Conservation (phyloP, 2,113 vertebrate genomes). For the Brienomyrus brachyistius region DNA sequence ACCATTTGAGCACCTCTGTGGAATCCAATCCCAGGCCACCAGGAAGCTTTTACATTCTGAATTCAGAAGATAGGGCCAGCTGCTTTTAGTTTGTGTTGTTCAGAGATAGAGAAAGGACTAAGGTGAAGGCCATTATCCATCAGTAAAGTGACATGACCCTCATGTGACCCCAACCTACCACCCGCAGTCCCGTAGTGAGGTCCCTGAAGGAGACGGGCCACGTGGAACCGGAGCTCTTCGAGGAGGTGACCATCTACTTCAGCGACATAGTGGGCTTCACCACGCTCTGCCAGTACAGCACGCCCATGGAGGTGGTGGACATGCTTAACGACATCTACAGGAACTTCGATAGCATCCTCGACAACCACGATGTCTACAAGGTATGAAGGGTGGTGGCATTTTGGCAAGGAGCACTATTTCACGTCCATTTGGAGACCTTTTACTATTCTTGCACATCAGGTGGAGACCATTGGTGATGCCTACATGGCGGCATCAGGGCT, state of each 20-base stretch:
- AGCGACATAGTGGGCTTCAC: conserved; percentile 98
- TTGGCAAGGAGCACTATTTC: neutral
- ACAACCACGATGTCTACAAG: conserved; percentile 96
- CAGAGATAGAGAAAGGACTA: neutral
- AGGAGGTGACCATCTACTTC: conserved; percentile 95
- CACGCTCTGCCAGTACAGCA: conserved; percentile 93
- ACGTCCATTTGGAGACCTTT: neutral
- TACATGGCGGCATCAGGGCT: conserved; percentile 96
- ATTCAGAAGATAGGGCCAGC: neutral
- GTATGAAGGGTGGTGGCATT: conserved; percentile 39
- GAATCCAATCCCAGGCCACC: neutral
- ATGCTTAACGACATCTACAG: conserved; percentile 98
- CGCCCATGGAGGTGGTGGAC: conserved; percentile 96
- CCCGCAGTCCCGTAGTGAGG: conserved; percentile 79
- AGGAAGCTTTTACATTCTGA: neutral
- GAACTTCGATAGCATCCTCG: conserved; percentile 89
- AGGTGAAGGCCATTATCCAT: neutral
- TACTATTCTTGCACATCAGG: conserved; percentile 53
- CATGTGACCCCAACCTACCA: neutral
- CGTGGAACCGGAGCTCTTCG: conserved; percentile 89
- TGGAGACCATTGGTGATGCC: conserved; percentile 95
- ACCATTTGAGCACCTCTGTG: neutral
- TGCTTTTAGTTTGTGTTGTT: neutral
- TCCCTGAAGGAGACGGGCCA: conserved; percentile 86
- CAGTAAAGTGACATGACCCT: neutral